Conservation (phyloP, 2,113 vertebrate species). For the Scopus umbretta region DNA sequence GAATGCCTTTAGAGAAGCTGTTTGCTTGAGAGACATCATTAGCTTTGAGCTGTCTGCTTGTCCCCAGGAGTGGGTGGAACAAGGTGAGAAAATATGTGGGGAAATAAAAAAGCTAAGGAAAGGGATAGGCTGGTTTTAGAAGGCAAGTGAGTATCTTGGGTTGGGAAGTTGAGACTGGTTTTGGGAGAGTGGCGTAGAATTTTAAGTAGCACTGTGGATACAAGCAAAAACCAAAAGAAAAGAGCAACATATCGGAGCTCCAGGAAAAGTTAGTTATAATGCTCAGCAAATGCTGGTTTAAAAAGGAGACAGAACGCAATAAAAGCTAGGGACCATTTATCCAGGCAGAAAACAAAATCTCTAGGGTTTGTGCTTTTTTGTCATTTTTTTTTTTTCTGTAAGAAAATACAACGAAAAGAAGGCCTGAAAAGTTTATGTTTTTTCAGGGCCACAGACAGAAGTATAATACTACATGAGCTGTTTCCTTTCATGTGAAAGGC, state of each 20-base stretch:
- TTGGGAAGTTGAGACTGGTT: constrained; percentile 8
- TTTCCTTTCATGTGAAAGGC: not conserved
- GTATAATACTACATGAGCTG: not conserved
- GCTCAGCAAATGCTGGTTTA: not conserved
- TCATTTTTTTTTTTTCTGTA: not conserved
- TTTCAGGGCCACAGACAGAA: not conserved
- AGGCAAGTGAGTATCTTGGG: not conserved
- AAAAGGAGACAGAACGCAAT: not conserved
- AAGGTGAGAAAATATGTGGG: constrained; percentile 31
- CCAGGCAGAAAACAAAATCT: not conserved
- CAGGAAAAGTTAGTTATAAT: not conserved
- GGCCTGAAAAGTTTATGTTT: not conserved
- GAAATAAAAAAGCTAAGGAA: constrained; percentile 27
- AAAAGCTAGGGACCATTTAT: not conserved
- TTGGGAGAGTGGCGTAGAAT: not conserved
- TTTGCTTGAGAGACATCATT: not conserved
- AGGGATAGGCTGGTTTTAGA: not conserved
- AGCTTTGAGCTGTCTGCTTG: not conserved
- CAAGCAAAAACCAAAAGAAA: not conserved
- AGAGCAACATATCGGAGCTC: not conserved
- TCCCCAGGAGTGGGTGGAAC: constrained; percentile 20
- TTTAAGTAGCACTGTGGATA: not conserved
- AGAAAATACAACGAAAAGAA: not conserved
- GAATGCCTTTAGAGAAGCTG: not conserved
- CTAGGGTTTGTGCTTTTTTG: not conserved